Evolutionary conservation across 2,113 vertebrate genomes (phyloP).

Genomic region (Helogale parvula): DNA sequence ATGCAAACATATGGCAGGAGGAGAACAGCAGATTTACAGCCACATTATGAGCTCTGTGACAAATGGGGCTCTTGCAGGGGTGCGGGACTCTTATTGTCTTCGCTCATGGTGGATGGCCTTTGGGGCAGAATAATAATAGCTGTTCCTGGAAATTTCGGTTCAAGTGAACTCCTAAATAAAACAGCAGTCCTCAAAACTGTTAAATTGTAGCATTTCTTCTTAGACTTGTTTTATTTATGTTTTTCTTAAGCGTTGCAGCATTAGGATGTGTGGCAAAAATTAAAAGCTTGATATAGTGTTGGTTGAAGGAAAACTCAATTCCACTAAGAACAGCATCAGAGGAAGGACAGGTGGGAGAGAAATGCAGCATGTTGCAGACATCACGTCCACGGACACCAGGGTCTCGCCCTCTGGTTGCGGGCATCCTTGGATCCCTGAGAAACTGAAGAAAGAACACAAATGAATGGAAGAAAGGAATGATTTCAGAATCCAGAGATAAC

Average conservation of each 20-base stretch:
- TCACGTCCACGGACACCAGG: fast-evolving
- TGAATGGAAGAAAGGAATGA: not conserved
- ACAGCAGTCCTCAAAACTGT: fast-evolving
- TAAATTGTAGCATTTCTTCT: not conserved
- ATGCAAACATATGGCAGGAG: not conserved
- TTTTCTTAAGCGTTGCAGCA: not conserved
- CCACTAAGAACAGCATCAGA: not conserved
- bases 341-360: not conserved
- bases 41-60: not conserved
- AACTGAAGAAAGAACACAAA: not conserved
- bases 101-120: not conserved
- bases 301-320: not conserved
- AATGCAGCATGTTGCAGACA: fast-evolving
- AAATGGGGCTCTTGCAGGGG: not conserved
- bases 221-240: not conserved
- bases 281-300: fast-evolving
- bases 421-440: not conserved
- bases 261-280: not conserved
- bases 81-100: not conserved
- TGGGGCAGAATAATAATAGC: not conserved
- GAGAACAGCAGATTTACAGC: not conserved
- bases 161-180: not conserved
- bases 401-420: fast-evolving
- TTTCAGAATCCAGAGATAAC: not conserved
- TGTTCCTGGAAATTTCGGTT: not conserved